A percentile compares a stretch with the other conserved stretches of the same genome.
These are phyloP conservation scores for Hestina assimilis DNA, from an alignment of 1,140 invertebrate species.

Conservation along the genomic window DNA sequence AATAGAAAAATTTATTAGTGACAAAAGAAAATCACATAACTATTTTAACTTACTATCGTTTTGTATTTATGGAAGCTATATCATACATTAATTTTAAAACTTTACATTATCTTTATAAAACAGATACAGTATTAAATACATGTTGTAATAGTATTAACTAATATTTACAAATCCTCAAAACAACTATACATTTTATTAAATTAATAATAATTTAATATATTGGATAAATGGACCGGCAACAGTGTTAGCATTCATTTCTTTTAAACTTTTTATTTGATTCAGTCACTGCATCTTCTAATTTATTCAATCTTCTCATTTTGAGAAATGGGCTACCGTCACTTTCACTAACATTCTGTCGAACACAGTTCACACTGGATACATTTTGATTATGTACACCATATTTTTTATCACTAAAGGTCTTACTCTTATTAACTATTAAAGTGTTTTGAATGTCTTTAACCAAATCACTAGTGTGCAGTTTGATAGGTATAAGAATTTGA, in stretches of 20 bases:
- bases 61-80: slow-evolving; percentile 51
- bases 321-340: slow-evolving; percentile 66
- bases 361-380: slow-evolving; percentile 68
- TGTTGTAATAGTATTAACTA: slow-evolving; percentile 62
- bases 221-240: slow-evolving; percentile 56
- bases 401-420: slow-evolving; percentile 71
- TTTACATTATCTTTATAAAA: slow-evolving; percentile 73
- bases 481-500: slow-evolving; percentile 66
- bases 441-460: slow-evolving; percentile 74
- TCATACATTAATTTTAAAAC: slow-evolving; percentile 59
- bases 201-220: slow-evolving; percentile 73
- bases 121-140: slow-evolving; percentile 73
- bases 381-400: slow-evolving; percentile 74
- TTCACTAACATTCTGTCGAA: slow-evolving; percentile 63
- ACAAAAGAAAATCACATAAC: slow-evolving; percentile 46
- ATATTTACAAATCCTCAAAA: slow-evolving; percentile 71
- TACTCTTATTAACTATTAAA: slow-evolving; percentile 70
- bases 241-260: slow-evolving; percentile 70
- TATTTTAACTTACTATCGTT: slow-evolving; percentile 55
- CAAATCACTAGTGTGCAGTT: slow-evolving; percentile 58
- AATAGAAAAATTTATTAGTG: slow-evolving; percentile 34
- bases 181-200: slow-evolving; percentile 70
- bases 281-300: slow-evolving; percentile 62
- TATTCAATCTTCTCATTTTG: slow-evolving; percentile 62
- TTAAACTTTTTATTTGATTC: slow-evolving; percentile 72